Conservation (phyloP, 2,113 vertebrate genomes). For the Pygathrix nemaeus region DNA sequence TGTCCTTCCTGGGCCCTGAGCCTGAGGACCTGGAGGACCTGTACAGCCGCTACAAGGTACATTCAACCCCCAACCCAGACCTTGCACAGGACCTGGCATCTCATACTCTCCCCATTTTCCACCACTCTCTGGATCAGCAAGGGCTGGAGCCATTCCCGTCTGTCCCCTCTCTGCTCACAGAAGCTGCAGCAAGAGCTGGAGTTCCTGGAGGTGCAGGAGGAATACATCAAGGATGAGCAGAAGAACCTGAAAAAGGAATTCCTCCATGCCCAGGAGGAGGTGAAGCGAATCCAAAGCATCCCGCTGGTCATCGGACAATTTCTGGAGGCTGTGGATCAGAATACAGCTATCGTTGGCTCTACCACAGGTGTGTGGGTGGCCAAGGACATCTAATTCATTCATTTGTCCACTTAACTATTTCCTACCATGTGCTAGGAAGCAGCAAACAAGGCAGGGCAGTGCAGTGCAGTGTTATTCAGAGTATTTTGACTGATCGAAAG, state of each 20-base stretch:
- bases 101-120: too few species aligned
- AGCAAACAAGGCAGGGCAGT: neutral
- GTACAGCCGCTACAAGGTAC: slow-evolving; percentile 94
- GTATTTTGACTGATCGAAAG: neutral
- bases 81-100: neutral
- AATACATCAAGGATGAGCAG: slow-evolving; percentile 97
- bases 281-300: slow-evolving; percentile 97
- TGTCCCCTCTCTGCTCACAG: slow-evolving; percentile 75
- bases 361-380: slow-evolving; percentile 87
- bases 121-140: neutral
- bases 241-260: slow-evolving; percentile 98
- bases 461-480: neutral
- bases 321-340: slow-evolving; percentile 96
- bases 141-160: neutral
- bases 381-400: neutral
- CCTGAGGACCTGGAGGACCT: slow-evolving; percentile 94
- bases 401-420: neutral
- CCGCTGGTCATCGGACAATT: slow-evolving; percentile 96
- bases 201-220: slow-evolving; percentile 96
- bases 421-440: neutral
- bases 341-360: slow-evolving; percentile 96
- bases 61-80: neutral
- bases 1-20: slow-evolving; percentile 93
- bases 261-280: slow-evolving; percentile 96
- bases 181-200: slow-evolving; percentile 97